A percentile compares a stretch with the other conserved stretches of the same genome.
Conservation (phyloP, 2,888 invertebrate genomes). For the Chymomyza procnemis region DNA sequence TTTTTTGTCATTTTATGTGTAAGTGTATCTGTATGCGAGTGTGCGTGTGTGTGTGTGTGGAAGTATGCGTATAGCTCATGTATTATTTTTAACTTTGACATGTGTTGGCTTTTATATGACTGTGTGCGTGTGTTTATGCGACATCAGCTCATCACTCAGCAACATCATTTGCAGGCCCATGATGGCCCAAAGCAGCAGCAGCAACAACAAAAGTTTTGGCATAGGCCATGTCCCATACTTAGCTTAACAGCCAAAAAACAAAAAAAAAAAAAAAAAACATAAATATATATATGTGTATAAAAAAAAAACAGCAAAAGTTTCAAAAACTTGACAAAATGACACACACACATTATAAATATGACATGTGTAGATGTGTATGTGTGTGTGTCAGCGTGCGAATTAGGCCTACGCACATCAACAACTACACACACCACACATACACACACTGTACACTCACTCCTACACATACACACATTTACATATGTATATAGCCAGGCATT, state of each 20-base stretch:
- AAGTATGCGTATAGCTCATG: constrained; percentile 11
- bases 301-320: constrained; percentile 51
- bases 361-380: constrained; percentile 12
- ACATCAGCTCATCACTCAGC: constrained; percentile 62
- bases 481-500: background rate
- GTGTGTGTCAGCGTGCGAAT: background rate
- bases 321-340: constrained; percentile 63
- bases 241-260: background rate
- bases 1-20: background rate
- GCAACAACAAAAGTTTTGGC: background rate
- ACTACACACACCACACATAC: too few species aligned
- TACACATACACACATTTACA: background rate
- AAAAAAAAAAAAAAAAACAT: constrained; percentile 8
- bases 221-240: background rate
- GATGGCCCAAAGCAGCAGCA: background rate
- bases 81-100: constrained; percentile 71
- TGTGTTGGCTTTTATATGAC: constrained; percentile 59
- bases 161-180: constrained; percentile 43
- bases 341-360: constrained; percentile 17
- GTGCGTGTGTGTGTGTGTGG: background rate
- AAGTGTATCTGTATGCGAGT: background rate
- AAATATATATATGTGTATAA: constrained; percentile 24
- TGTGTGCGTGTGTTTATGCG: constrained; percentile 15
- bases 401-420: too few species aligned
- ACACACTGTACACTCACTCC: too few species aligned